These are phyloP conservation scores for Panzeria rudis DNA, from an alignment of 2,888 invertebrate genomes.

Conservation along the genomic window DNA sequence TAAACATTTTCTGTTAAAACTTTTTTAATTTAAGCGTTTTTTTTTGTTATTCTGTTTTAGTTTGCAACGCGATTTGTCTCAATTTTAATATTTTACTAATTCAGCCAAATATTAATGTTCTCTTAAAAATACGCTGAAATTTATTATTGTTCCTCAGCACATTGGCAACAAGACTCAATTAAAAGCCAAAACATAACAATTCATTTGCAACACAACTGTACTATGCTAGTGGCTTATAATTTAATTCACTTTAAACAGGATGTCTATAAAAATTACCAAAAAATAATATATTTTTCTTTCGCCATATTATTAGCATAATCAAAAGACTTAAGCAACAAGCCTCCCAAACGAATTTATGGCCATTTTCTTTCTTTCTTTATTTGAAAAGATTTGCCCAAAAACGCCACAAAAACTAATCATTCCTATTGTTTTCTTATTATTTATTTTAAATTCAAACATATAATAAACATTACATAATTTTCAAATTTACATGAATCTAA, in stretches of 20 bases:
- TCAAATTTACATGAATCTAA: constrained; percentile 57
- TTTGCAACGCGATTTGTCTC: no score
- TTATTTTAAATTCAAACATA: constrained; percentile 13
- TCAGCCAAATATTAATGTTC: no score
- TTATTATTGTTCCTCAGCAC: no score
- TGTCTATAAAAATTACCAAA: neutral
- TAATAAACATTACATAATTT: constrained; percentile 61
- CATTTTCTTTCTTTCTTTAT: neutral
- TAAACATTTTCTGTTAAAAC: no score
- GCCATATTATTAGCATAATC: constrained; percentile 28
- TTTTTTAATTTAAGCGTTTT: no score
- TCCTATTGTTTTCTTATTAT: constrained; percentile 52
- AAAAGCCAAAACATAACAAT: neutral
- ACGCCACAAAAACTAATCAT: constrained; percentile 4
- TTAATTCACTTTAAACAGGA: neutral
- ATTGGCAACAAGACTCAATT: neutral
- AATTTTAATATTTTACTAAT: no score
- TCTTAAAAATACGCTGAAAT: no score
- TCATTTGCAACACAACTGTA: neutral
- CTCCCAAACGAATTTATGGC: constrained; percentile 36
- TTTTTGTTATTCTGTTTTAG: no score
- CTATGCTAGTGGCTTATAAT: neutral
- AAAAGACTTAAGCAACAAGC: constrained; percentile 40
- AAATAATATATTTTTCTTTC: neutral
- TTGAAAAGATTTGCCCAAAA: neutral